Base-by-base conservation (phyloP, 2,888 invertebrate genomes). In the Oscheius sp. region DNA sequence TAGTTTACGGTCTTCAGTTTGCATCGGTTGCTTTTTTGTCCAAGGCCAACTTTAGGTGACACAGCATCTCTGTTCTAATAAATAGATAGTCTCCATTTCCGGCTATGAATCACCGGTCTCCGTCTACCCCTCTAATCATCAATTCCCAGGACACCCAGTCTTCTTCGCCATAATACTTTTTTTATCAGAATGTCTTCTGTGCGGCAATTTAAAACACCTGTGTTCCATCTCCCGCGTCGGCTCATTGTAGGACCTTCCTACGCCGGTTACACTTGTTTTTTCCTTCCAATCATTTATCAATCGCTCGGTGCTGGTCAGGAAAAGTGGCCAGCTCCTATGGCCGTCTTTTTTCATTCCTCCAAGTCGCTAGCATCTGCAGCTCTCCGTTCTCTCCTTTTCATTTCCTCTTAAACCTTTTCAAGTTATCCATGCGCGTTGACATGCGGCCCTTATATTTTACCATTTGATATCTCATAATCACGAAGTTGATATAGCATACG, bases 241-340 rank as follows among this genome's bases (percentile, higher is more conserved):
- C 18, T 13, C 18, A n/a, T 49, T 13, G 49, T 35, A 35, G 58
- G 13, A 16, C 58, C 58, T 58, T 61, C 29, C 58, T 43, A 16
- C 43, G 43, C 21, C 43, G n/a, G 43, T 66, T 66, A 66, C 66
- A 66, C 66, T 66, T 66, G 66, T 66, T 66, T 66, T 66, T 66
- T 66, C 49, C 49, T 12, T 25, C 52, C 25, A 63, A 66, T 52
- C 49, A 52, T 66, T 66, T 66, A 52, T 66, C 66, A 52, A 21
- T 27, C 29, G 29, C 52, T 7, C 25, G 35, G 29, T 21, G 61
- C 52, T 18, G 43, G 63, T 63, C 43, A 41, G 43, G 35, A 35
- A 35, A 35, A 35, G 35, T 35, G 35, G 35, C 35, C 35, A 35
- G 9, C 23, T 6, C 18, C 23, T 21, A 18, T 23, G 41, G 61